Percentiles rank a stretch among this genome's conserved stretches.
Conservation (phyloP, 2,797 vertebrate species). For the Echiichthys vipera region DNA sequence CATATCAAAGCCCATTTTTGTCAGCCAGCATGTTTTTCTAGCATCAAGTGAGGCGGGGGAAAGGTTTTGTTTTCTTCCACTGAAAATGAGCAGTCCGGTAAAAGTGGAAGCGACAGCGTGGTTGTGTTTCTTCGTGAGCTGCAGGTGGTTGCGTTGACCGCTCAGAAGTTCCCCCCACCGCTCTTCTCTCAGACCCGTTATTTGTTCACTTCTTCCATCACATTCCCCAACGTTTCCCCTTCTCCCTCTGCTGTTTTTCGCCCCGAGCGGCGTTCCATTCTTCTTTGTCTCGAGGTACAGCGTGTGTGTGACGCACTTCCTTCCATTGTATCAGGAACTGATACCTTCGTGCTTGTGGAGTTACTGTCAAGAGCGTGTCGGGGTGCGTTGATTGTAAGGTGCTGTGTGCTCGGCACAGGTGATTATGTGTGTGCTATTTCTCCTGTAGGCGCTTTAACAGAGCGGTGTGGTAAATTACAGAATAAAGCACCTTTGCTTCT, state of each 20-base stretch:
- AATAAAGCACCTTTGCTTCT: slow-evolving; percentile 1
- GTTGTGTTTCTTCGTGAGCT: slow-evolving; percentile 59
- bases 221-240: slow-evolving; percentile 72
- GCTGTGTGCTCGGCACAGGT: slow-evolving; percentile 28
- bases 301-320: slow-evolving; percentile 84
- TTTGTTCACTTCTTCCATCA: slow-evolving; percentile 84
- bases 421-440: slow-evolving; percentile 14
- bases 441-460: slow-evolving; percentile 2
- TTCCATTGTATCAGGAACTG: slow-evolving; percentile 86
- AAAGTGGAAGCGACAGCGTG: slow-evolving; percentile 61
- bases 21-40: slow-evolving; percentile 57
- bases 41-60: slow-evolving; percentile 13
- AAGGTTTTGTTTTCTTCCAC: slow-evolving; percentile 62
- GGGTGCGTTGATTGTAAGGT: slow-evolving; percentile 47
- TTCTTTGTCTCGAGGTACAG: slow-evolving; percentile 76
- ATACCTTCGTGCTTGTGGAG: slow-evolving; percentile 62
- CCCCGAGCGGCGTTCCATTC: slow-evolving; percentile 74
- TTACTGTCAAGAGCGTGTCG: slow-evolving; percentile 63
- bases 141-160: slow-evolving; percentile 70
- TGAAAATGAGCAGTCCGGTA: slow-evolving; percentile 67
- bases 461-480: slow-evolving; percentile 27
- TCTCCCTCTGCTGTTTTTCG: slow-evolving; percentile 71
- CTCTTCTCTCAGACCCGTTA: slow-evolving; percentile 66
- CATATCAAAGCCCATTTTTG: slow-evolving; percentile 42
- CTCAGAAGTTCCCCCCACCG: slow-evolving; percentile 75